phyloP scores from a whole-genome alignment of 2,888 invertebrate genomes.

The Onchidella celtica region DNA sequence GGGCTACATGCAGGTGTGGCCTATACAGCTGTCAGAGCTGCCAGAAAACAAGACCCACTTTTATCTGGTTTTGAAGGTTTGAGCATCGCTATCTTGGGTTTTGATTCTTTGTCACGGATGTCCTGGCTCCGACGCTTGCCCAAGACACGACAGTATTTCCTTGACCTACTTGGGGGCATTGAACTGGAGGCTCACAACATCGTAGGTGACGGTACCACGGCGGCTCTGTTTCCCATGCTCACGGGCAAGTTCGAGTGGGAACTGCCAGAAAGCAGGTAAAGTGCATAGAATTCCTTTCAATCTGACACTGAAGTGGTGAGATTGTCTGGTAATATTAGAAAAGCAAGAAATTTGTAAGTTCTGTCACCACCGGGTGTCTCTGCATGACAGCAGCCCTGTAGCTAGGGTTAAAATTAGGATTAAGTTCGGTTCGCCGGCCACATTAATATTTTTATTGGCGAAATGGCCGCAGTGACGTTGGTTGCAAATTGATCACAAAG shows the following conservation, averaged over 20 bases:
- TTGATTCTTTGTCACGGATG: slow-evolving; percentile 92
- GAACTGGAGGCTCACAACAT: slow-evolving; percentile 85
- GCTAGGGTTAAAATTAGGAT: no score
- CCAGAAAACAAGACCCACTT: slow-evolving; percentile 13
- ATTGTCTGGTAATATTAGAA: no score
- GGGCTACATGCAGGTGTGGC: slow-evolving; percentile 84
- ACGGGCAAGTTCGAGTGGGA: slow-evolving; percentile 91
- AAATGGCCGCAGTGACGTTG: no score
- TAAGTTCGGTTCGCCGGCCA: no score
- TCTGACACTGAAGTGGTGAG: no score
- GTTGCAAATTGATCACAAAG: no score
- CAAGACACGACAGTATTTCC: slow-evolving; percentile 71
- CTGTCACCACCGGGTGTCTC: no score
- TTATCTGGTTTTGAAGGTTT: slow-evolving; percentile 81
- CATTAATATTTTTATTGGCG: no score
- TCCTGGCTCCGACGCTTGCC: slow-evolving; percentile 81
- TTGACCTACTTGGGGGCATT: slow-evolving; percentile 67
- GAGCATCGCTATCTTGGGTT: slow-evolving; percentile 88
- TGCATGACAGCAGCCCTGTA: no score
- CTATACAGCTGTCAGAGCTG: slow-evolving; percentile 27
- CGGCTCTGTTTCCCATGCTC: slow-evolving; percentile 90
- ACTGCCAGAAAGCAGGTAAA: slow-evolving; percentile 90
- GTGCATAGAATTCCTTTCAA: no score
- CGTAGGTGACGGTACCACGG: slow-evolving; percentile 80
- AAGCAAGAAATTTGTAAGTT: not conserved